phyloP scores from a whole-genome alignment of 2,888 invertebrate species.

The Drosophila melanosoma region DNA sequence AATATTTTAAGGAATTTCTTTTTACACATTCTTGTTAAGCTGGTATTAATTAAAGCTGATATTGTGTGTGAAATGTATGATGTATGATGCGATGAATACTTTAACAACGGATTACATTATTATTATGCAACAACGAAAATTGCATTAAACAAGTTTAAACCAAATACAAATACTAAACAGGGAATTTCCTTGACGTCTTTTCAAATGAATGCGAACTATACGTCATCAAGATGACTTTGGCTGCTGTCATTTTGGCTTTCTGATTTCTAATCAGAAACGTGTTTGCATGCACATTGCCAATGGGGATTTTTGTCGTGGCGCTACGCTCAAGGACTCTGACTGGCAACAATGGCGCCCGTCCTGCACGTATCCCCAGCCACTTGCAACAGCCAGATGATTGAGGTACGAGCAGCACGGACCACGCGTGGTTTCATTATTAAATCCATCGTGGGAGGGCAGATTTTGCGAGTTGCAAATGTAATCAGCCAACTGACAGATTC shows the following conservation, averaged over 20 bases:
- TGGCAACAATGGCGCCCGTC: slow-evolving; percentile 38
- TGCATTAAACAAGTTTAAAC: background rate
- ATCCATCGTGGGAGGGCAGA: slow-evolving; percentile 13
- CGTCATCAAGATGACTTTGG: slow-evolving; percentile 17
- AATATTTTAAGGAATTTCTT: background rate
- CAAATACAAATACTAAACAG: background rate
- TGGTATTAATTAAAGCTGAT: background rate
- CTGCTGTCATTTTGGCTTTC: slow-evolving; percentile 50
- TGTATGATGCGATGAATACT: background rate
- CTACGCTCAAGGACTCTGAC: slow-evolving; percentile 19
- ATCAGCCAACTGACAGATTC: slow-evolving; percentile 35
- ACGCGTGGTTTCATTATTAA: slow-evolving; percentile 49
- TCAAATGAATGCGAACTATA: background rate
- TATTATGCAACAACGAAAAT: background rate
- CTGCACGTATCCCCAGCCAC: slow-evolving; percentile 19
- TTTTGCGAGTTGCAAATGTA: slow-evolving; percentile 30
- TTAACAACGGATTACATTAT: background rate
- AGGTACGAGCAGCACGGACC: slow-evolving; percentile 40
- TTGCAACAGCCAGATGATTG: slow-evolving; percentile 52
- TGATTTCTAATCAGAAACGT: slow-evolving; percentile 75
- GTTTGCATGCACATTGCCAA: slow-evolving; percentile 66
- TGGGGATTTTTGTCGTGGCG: slow-evolving; percentile 20
- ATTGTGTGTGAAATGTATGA: background rate
- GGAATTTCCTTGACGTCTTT: background rate
- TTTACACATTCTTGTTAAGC: background rate